These are phyloP conservation scores for Automeris io DNA, from an alignment of 2,888 invertebrate genomes.

Conservation along the genomic window DNA sequence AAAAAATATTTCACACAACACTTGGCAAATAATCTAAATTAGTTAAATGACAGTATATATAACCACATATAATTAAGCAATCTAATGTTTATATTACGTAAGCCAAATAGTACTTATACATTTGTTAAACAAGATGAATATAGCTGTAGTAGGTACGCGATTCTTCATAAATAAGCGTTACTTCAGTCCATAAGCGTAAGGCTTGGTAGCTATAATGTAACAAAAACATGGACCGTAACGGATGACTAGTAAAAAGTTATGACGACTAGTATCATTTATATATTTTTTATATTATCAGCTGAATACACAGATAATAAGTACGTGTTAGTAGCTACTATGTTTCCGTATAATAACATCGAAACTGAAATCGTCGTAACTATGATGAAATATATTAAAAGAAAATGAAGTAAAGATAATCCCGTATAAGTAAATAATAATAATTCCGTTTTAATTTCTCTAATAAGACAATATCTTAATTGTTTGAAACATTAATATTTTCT, in stretches of 20 bases:
- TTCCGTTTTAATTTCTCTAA: no score
- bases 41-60: background rate
- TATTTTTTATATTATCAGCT: slow-evolving; percentile 8
- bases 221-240: background rate
- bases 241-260: background rate
- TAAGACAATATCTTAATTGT: no score
- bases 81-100: background rate
- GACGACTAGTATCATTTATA: slow-evolving; percentile 2
- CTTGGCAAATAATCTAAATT: no score
- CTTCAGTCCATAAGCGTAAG: background rate
- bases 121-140: background rate
- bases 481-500: no score
- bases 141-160: background rate
- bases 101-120: background rate
- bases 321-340: background rate
- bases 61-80: background rate
- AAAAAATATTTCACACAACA: no score
- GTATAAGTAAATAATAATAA: no score
- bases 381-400: no score
- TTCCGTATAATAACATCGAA: no score
- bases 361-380: no score
- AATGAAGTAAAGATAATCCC: no score
- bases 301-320: background rate
- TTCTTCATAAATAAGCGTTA: background rate
- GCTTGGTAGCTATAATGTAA: background rate